Evolutionary conservation across 2,888 invertebrate species (phyloP).

Genomic region (Lasioglossum lativentre): DNA sequence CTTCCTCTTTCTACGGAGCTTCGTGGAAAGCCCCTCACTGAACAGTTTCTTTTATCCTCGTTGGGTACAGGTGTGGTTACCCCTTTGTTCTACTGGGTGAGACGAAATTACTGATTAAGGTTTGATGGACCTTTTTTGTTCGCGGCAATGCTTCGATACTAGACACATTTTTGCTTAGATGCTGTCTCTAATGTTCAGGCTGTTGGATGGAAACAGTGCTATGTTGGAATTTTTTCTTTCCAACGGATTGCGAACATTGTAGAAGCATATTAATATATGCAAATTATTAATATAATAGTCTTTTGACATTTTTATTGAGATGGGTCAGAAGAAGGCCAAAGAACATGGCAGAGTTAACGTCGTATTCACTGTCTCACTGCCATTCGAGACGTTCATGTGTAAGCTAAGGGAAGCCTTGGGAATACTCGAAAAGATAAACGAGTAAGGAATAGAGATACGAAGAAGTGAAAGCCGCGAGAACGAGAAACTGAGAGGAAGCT

Average conservation of each 20-base stretch:
- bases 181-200: neutral
- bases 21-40: neutral
- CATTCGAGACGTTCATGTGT: neutral
- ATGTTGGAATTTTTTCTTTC: neutral
- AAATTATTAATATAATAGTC: neutral
- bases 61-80: slow-evolving; percentile 34
- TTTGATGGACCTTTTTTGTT: neutral
- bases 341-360: neutral
- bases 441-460: slow-evolving; percentile 3
- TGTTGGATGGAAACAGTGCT: neutral
- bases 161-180: neutral
- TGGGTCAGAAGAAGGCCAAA: neutral
- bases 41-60: slow-evolving; percentile 2
- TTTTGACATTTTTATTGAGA: neutral
- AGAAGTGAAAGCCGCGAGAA: neutral
- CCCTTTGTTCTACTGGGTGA: slow-evolving; percentile 35
- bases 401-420: slow-evolving; percentile 2
- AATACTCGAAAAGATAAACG: slow-evolving; percentile 7
- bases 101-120: neutral
- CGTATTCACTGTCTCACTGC: neutral
- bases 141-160: too few relatives aligned
- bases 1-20: slow-evolving; percentile 3
- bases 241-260: too few relatives aligned
- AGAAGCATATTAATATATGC: neutral
- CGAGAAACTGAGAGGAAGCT: neutral